A percentile compares a stretch with the other conserved stretches of the same genome.
Evolutionary conservation across 2,113 vertebrate species (phyloP).

Genomic region (Circaetus gallicus): DNA sequence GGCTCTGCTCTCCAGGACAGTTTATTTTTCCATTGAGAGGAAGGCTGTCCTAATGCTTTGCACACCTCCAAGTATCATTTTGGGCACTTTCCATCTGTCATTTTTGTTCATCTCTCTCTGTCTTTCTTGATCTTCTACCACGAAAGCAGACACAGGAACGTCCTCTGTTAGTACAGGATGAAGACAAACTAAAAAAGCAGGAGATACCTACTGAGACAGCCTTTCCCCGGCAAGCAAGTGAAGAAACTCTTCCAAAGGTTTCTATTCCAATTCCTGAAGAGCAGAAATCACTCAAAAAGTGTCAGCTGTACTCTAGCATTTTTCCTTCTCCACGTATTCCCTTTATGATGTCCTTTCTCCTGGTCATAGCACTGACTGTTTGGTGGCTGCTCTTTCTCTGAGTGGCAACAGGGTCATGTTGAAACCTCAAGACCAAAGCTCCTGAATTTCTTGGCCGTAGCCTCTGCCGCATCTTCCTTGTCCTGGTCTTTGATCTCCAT

Average conservation of each 20-base stretch:
- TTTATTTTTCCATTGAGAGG: background rate
- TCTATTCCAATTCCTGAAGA: conserved; percentile 84
- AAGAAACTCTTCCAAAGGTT: conserved; percentile 78
- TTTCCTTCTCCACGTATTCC: conserved; percentile 78
- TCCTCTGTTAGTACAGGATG: conserved; percentile 82
- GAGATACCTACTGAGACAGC: conserved; percentile 75
- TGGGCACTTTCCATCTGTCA: conserved; percentile 79
- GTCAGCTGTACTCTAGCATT: conserved; percentile 76
- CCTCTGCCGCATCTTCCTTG: conserved; percentile 43
- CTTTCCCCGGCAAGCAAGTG: conserved; percentile 69
- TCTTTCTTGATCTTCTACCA: conserved; percentile 91
- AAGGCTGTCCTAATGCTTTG: conserved; percentile 66
- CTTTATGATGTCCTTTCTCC: conserved; percentile 85
- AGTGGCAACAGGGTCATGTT: conserved; percentile 55
- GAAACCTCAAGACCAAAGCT: conserved; percentile 71
- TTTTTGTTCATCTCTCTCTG: conserved; percentile 91
- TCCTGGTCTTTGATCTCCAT: conserved; percentile 19
- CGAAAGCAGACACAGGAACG: conserved; percentile 83
- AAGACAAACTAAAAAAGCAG: conserved; percentile 84
- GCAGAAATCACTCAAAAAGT: conserved; percentile 74
- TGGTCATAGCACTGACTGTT: conserved; percentile 82
- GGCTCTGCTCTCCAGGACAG: background rate
- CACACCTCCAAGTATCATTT: conserved; percentile 81
- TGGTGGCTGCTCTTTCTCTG: conserved; percentile 91
- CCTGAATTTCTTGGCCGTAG: conserved; percentile 49